Base-by-base conservation (phyloP, 2,888 invertebrate species). In the Caenorhabditis sulstoni region DNA sequence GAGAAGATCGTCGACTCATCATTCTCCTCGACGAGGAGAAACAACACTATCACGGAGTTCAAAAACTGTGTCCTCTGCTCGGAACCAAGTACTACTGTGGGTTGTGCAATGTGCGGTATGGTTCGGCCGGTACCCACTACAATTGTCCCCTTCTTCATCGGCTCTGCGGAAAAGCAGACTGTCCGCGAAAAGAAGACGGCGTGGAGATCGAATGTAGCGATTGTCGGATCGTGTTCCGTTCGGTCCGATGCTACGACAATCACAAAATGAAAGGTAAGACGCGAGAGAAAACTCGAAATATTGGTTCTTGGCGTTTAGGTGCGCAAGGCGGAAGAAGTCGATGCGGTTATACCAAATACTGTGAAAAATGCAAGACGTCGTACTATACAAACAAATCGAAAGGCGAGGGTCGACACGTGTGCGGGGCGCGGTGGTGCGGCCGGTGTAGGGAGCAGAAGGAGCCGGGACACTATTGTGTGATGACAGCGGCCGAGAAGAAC, bases 341-440 rank as follows among this genome's bases (percentile, higher is more conserved):
- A 7, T 58, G 58, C 23, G 44, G 41, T 3, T 58, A 58, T 20
- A 58, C 41, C 2, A 41, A n/a, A 14, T 20, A 14, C 8, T 58
- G 41, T 44, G 22, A 22, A 12, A 41, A 44, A 20, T 58, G 41
- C 14, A 23, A 37, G 4, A 20, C 3, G 3, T 11, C 39, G 7
- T 44, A 58, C 14, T 41, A 58, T 9, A 44, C 44, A 9, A 41
- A 58, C 58, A 44, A 58, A 20, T 2, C 3, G 41, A 41, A 41
- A 3, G n/a, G 5, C 18, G 39, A 53, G 37, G 35, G 20, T 29
- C 1, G 0, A 4, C 55, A 55, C 20, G 39, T 37, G 18, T 55
- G 55, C 12, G 39, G 37, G 1, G 39, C 35, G 5, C 29, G 37
- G 16, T 55, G 37, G 39, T 55, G 55, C 39, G 11, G 37, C 18